These are phyloP conservation scores for Dinocampus coccinellae DNA, from an alignment of 2,888 invertebrate species.

Conservation along the genomic window DNA sequence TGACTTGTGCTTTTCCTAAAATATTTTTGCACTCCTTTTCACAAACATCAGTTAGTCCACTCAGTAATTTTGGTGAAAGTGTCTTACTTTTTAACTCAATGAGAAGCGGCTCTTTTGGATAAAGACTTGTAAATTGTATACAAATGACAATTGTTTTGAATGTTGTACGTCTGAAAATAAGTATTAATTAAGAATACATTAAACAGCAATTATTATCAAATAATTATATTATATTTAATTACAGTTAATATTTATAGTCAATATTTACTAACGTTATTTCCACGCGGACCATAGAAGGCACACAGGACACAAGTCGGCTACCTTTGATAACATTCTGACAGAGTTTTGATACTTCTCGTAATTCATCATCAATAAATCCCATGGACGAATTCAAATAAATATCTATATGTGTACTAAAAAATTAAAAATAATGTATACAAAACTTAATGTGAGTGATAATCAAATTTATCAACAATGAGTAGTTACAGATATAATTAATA, in stretches of 20 bases:
- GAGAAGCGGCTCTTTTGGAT: conserved; percentile 74
- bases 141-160: conserved; percentile 76
- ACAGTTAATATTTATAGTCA: neutral
- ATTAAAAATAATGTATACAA: too few relatives aligned
- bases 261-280: conserved; percentile 73
- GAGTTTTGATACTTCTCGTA: conserved; percentile 75
- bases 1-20: conserved; percentile 74
- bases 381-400: conserved; percentile 61
- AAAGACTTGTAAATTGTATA: conserved; percentile 77
- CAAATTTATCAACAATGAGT: too few relatives aligned
- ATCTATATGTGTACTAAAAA: neutral
- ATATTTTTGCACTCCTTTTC: conserved; percentile 74
- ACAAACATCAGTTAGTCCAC: conserved; percentile 74
- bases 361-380: conserved; percentile 78
- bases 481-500: too few relatives aligned
- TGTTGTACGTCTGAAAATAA: conserved; percentile 71
- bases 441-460: too few relatives aligned
- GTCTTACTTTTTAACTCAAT: conserved; percentile 81
- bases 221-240: too few relatives aligned
- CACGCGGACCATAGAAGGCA: conserved; percentile 76
- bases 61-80: conserved; percentile 75
- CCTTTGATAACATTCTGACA: conserved; percentile 75
- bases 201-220: too few relatives aligned
- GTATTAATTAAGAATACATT: neutral
- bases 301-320: conserved; percentile 77